Conservation (phyloP, 2,888 invertebrate genomes). For the Euplagia quadripunctaria region DNA sequence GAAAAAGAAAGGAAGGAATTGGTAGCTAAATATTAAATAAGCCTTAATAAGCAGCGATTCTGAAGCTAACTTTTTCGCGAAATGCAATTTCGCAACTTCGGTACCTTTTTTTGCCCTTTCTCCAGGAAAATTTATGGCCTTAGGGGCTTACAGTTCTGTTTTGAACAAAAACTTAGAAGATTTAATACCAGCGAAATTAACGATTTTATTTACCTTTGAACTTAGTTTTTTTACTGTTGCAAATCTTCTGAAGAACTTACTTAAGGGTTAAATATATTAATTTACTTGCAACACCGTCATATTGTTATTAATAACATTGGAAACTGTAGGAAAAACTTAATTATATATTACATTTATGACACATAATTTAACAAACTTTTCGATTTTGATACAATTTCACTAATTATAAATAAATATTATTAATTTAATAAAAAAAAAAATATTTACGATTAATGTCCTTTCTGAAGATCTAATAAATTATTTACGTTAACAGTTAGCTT, state of each 20-base stretch:
- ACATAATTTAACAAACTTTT: too few species aligned
- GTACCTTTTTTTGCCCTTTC: slow-evolving; percentile 14
- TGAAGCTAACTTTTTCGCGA: slow-evolving; percentile 11
- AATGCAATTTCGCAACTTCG: slow-evolving; percentile 13
- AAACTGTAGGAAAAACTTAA: too few species aligned
- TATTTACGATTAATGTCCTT: background rate
- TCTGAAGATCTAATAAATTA: background rate
- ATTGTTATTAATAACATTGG: too few species aligned
- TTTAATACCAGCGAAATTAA: background rate
- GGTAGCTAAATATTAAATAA: slow-evolving; percentile 20
- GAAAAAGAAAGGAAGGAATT: background rate
- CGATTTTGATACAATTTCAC: too few species aligned
- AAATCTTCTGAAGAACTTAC: too few species aligned
- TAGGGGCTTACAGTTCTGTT: slow-evolving; percentile 6
- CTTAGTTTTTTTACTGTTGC: background rate
- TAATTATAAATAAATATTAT: background rate
- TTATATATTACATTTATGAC: too few species aligned
- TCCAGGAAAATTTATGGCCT: slow-evolving; percentile 15
- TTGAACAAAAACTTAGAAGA: slow-evolving; percentile 5
- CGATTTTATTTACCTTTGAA: background rate
- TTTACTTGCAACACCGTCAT: too few species aligned
- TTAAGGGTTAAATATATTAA: too few species aligned
- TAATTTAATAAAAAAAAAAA: background rate
- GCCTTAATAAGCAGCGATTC: slow-evolving; percentile 12
- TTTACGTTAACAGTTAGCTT: background rate